Conservation (phyloP, 2,888 invertebrate genomes). For the Cantharis nigra region DNA sequence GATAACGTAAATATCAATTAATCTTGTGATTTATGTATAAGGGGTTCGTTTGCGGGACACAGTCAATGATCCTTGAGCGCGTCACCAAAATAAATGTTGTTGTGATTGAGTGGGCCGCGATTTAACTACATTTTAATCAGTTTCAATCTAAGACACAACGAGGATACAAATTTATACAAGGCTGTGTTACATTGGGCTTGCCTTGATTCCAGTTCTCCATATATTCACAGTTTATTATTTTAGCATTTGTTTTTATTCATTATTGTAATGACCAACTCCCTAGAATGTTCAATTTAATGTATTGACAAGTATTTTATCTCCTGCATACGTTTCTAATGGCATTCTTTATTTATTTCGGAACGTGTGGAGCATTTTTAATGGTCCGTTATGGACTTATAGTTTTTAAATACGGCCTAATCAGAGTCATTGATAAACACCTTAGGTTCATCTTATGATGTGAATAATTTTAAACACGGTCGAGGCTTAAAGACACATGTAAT, state of each 20-base stretch:
- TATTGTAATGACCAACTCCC: slow-evolving; percentile 41
- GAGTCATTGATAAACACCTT: slow-evolving; percentile 39
- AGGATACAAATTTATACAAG: slow-evolving; percentile 58
- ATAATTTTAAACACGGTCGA: slow-evolving; percentile 25
- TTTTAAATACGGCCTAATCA: slow-evolving; percentile 48
- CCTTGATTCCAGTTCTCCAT: slow-evolving; percentile 47
- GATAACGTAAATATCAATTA: slow-evolving; percentile 33
- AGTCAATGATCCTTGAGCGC: slow-evolving; percentile 33
- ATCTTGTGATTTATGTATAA: slow-evolving; percentile 31
- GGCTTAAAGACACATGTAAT: slow-evolving; percentile 23
- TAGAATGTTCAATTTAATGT: slow-evolving; percentile 55
- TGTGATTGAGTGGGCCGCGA: slow-evolving; percentile 52
- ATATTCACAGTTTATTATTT: slow-evolving; percentile 5
- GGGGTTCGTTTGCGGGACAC: slow-evolving; percentile 26
- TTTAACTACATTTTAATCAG: slow-evolving; percentile 57
- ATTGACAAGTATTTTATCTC: slow-evolving; percentile 57
- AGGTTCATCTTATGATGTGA: slow-evolving; percentile 26
- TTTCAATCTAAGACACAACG: slow-evolving; percentile 54
- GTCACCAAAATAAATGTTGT: slow-evolving; percentile 38
- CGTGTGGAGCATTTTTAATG: slow-evolving; percentile 51
- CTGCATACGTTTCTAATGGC: slow-evolving; percentile 55
- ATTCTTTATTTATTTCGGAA: slow-evolving; percentile 55
- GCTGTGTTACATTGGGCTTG: slow-evolving; percentile 52
- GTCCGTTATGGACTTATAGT: slow-evolving; percentile 47
- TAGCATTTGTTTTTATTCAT: not conserved